Evolutionary conservation across 2,797 vertebrate species (phyloP).

Genomic region (Acanthopagrus latus): DNA sequence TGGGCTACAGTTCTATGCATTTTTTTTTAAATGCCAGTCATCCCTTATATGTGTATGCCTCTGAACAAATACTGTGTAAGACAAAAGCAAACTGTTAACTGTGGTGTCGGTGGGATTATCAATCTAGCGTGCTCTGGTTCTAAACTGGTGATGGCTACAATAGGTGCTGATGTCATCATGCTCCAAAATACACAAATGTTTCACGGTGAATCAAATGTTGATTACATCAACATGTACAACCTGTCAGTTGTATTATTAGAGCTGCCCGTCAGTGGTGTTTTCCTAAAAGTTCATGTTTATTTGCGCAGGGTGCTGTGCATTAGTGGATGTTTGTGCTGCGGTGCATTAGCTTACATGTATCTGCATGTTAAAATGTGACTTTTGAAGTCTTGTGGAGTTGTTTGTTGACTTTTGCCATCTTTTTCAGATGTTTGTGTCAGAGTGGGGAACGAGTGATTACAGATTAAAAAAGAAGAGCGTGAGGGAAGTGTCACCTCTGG

Average conservation of each 20-base stretch:
- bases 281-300: constrained; percentile 75
- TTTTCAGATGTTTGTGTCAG: constrained; percentile 63
- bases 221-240: constrained; percentile 59
- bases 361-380: constrained; percentile 50
- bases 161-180: constrained; percentile 41
- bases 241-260: constrained; percentile 65
- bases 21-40: constrained; percentile 3
- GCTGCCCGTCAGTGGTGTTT: constrained; percentile 64
- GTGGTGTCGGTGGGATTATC: neutral
- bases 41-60: neutral
- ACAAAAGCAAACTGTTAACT: constrained; percentile 5
- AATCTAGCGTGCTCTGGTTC: constrained; percentile 1
- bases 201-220: constrained; percentile 43
- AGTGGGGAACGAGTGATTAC: constrained; percentile 55
- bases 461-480: constrained; percentile 45
- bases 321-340: constrained; percentile 61
- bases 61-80: constrained; percentile 6
- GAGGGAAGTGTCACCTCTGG: constrained; percentile 63
- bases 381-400: constrained; percentile 39
- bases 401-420: constrained; percentile 70
- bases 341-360: constrained; percentile 56
- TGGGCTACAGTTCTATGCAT: neutral
- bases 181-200: constrained; percentile 34
- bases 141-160: constrained; percentile 18
- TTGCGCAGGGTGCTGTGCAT: constrained; percentile 61